Conservation (phyloP, 2,797 vertebrate genomes). For the Sternarchorhynchus goeldii region DNA sequence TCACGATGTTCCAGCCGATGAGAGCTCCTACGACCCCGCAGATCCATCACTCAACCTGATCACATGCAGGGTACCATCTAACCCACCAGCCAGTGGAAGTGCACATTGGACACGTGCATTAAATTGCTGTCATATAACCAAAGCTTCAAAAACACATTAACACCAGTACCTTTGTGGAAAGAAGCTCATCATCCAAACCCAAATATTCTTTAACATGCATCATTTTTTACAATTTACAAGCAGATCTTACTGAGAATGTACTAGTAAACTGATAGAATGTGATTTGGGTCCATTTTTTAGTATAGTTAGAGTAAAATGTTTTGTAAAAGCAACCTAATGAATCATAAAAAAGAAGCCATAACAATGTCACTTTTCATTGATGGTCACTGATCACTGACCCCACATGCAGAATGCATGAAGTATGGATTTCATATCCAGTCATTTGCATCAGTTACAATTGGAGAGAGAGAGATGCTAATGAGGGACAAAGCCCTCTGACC, state of each 20-base stretch:
- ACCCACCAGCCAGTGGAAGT: not conserved
- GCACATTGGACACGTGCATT: not conserved
- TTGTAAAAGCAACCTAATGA: conserved; percentile 15
- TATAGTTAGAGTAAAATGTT: not conserved
- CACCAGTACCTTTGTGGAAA: not conserved
- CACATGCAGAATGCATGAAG: conserved; percentile 77
- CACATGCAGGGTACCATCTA: conserved; percentile 23
- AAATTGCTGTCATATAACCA: not conserved
- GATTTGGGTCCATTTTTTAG: too few species aligned
- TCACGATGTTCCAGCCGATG: conserved; percentile 47
- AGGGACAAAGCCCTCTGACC: conserved; percentile 67
- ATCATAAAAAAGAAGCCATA: conserved; percentile 11
- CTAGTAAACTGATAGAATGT: too few species aligned
- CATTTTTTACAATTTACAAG: too few species aligned
- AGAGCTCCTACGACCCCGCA: conserved; percentile 35
- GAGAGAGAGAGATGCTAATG: conserved; percentile 66
- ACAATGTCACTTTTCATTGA: conserved; percentile 20
- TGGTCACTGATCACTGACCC: conserved; percentile 50
- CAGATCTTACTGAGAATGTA: too few species aligned
- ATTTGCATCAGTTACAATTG: conserved; percentile 69
- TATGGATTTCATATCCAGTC: conserved; percentile 75
- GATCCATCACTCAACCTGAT: conserved; percentile 32
- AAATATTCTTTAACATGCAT: too few species aligned
- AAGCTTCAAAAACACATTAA: not conserved
- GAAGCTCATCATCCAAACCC: too few species aligned